These are phyloP conservation scores for Leontocebus nigricollis DNA, from an alignment of 2,797 vertebrate genomes.

Conservation along the genomic window DNA sequence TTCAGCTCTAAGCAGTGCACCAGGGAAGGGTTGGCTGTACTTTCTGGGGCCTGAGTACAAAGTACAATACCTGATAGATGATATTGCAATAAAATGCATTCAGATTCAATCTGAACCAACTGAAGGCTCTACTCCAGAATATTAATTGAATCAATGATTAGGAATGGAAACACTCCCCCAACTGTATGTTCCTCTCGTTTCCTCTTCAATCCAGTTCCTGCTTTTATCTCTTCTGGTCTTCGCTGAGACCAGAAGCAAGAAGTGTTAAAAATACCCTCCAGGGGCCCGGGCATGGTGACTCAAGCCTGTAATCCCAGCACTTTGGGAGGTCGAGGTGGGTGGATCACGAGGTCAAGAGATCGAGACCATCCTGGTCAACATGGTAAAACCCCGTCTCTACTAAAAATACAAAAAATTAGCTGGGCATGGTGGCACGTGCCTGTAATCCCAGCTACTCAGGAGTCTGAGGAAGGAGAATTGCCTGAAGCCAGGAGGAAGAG, in stretches of 20 bases:
- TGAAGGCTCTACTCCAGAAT: not conserved
- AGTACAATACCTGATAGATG: not conserved
- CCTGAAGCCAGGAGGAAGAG: too few species aligned
- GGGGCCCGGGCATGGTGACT: not conserved
- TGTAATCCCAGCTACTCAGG: too few species aligned
- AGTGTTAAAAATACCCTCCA: not conserved
- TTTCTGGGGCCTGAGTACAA: not conserved
- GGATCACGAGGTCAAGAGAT: too few species aligned
- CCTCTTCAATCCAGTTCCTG: not conserved
- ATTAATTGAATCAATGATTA: not conserved
- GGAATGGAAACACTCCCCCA: not conserved
- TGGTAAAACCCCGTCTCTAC: too few species aligned
- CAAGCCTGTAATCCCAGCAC: too few species aligned
- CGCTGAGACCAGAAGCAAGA: not conserved
- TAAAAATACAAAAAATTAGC: too few species aligned
- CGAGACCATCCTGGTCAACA: too few species aligned
- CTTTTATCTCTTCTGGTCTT: not conserved
- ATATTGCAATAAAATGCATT: not conserved
- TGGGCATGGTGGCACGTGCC: too few species aligned
- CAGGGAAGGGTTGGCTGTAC: not conserved
- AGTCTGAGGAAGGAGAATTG: too few species aligned
- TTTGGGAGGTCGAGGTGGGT: too few species aligned
- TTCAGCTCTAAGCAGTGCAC: not conserved
- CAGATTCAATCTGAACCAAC: not conserved
- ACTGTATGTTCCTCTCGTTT: not conserved